Evolutionary conservation across 2,113 vertebrate genomes (phyloP).

Genomic region (Gobiocypris rarus): DNA sequence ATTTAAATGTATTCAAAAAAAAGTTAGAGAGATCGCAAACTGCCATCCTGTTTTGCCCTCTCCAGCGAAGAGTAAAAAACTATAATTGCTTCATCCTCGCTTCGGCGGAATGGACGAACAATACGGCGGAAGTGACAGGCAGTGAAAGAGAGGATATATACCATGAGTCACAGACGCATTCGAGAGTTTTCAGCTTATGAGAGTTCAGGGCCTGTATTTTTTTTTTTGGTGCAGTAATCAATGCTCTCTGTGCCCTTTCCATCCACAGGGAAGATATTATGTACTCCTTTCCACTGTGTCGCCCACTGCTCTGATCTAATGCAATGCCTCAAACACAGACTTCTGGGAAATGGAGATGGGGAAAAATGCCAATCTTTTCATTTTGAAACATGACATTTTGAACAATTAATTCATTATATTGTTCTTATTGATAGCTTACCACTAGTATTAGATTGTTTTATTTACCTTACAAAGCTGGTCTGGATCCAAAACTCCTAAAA

Average conservation of each 20-base stretch:
- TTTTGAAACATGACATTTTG: not conserved
- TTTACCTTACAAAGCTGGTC: not conserved
- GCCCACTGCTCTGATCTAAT: constrained; percentile 10
- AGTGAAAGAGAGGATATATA: constrained; percentile 23
- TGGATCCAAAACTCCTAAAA: too few species aligned
- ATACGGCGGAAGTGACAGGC: constrained; percentile 18
- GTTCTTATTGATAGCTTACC: not conserved
- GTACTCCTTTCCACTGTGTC: not conserved
- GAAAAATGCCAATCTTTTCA: not conserved
- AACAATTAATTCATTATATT: not conserved
- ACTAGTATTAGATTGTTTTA: not conserved
- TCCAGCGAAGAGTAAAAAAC: constrained; percentile 39
- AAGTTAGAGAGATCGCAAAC: constrained; percentile 29
- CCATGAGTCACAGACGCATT: not conserved
- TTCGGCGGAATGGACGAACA: constrained; percentile 1
- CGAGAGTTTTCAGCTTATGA: constrained; percentile 15
- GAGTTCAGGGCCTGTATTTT: constrained; percentile 5
- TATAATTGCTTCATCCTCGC: constrained; percentile 37
- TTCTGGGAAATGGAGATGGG: not conserved
- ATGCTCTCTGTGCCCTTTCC: constrained; percentile 28
- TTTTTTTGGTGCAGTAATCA: constrained; percentile 8
- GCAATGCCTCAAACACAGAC: not conserved
- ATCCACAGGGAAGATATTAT: constrained; percentile 25
- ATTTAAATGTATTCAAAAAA: constrained; percentile 66
- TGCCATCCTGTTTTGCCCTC: constrained; percentile 23